A percentile compares a stretch with the other conserved stretches of the same genome.
Conservation (phyloP, 2,888 invertebrate genomes). For the Rhorus exstirpatorius region DNA sequence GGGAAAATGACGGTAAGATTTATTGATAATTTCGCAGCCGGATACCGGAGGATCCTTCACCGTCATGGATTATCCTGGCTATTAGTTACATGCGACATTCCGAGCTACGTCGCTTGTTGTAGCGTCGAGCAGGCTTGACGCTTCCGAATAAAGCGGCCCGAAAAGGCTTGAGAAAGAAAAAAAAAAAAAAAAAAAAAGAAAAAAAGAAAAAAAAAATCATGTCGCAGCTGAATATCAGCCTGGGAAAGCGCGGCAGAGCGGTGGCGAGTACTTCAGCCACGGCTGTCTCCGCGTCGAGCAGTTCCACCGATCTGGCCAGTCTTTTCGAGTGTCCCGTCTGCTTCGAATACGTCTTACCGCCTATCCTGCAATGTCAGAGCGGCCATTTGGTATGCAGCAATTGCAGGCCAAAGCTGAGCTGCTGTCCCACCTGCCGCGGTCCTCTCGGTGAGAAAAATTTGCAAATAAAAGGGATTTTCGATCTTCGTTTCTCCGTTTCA, state of each 20-base stretch:
- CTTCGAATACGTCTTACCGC: slow-evolving; percentile 99
- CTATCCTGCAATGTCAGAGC: slow-evolving; percentile 99
- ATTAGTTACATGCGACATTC: neutral
- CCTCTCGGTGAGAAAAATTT: slow-evolving; percentile 90
- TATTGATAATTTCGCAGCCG: neutral
- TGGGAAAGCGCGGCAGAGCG: slow-evolving; percentile 84
- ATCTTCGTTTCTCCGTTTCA: too few species aligned
- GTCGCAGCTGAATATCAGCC: slow-evolving; percentile 84
- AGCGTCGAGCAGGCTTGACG: too few species aligned
- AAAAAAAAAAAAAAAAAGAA: too few species aligned
- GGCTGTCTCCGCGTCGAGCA: slow-evolving; percentile 89
- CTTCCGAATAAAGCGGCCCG: too few species aligned
- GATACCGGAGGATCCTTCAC: slow-evolving; percentile 4
- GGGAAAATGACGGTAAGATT: neutral
- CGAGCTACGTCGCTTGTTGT: neutral
- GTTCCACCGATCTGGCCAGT: slow-evolving; percentile 95
- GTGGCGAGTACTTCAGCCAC: slow-evolving; percentile 86
- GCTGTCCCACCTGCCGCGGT: slow-evolving; percentile 99
- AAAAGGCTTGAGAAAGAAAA: neutral
- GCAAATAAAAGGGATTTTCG: too few species aligned
- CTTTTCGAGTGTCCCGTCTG: slow-evolving; percentile 99
- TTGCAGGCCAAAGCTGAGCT: slow-evolving; percentile 98
- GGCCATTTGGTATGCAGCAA: slow-evolving; percentile 99
- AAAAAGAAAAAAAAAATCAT: slow-evolving; percentile 73
- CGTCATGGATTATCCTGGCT: slow-evolving; percentile 24